A percentile compares a stretch with the other conserved stretches of the same genome.
Conservation (phyloP, 2,797 vertebrate genomes). For the Orestias chungarensis region DNA sequence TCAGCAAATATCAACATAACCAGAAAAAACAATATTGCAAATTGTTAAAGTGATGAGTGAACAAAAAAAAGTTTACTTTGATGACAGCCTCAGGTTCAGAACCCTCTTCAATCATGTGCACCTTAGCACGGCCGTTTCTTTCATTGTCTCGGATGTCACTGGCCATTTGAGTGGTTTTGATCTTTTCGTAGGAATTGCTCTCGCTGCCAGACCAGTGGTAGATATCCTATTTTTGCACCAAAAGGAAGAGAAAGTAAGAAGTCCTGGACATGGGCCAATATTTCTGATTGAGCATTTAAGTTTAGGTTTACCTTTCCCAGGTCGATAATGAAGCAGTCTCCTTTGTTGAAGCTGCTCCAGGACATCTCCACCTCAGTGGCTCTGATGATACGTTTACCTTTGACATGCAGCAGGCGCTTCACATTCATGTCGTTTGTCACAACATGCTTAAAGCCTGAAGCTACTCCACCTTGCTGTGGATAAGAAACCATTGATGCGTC, state of each 20-base stretch:
- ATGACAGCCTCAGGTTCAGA: slow-evolving; percentile 67
- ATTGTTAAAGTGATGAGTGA: not conserved
- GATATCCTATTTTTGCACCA: slow-evolving; percentile 61
- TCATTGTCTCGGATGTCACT: slow-evolving; percentile 77
- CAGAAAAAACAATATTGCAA: not conserved
- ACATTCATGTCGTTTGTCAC: slow-evolving; percentile 46
- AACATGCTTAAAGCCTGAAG: slow-evolving; percentile 75
- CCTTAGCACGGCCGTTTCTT: slow-evolving; percentile 57
- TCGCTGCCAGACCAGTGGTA: slow-evolving; percentile 78
- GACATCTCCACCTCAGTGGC: slow-evolving; percentile 59
- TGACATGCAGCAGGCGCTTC: slow-evolving; percentile 70
- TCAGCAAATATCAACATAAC: too few relatives aligned
- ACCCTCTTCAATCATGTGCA: slow-evolving; percentile 68
- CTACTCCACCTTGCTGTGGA: slow-evolving; percentile 75
- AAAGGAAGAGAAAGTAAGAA: not conserved
- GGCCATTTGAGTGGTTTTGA: slow-evolving; percentile 75
- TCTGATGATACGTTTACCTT: slow-evolving; percentile 70
- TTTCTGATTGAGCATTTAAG: not conserved
- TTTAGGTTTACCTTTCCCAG: slow-evolving; percentile 70
- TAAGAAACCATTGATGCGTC: not conserved
- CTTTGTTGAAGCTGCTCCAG: slow-evolving; percentile 78
- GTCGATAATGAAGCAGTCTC: slow-evolving; percentile 81
- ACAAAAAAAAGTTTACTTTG: slow-evolving; percentile 48
- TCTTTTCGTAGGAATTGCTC: slow-evolving; percentile 70
- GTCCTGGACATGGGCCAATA: not conserved